These are phyloP conservation scores for Elysia crispata DNA, from an alignment of 2,888 invertebrate genomes.

Conservation along the genomic window DNA sequence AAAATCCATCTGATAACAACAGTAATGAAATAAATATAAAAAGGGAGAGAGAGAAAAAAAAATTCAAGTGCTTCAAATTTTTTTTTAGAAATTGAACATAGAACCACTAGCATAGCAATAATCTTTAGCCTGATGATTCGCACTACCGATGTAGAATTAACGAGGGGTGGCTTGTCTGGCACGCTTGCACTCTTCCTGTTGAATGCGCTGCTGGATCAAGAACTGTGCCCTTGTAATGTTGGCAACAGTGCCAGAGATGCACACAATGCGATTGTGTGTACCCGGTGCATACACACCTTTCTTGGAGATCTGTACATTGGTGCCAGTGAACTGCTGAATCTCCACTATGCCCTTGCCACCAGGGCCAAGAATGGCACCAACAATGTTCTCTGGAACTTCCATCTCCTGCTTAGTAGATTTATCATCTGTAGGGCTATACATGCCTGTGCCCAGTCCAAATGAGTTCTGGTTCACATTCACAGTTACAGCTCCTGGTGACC, in stretches of 20 bases:
- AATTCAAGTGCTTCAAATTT: no score
- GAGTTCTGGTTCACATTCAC: slow-evolving; percentile 87
- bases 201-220: slow-evolving; percentile 97
- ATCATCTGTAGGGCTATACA: slow-evolving; percentile 74
- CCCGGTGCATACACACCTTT: slow-evolving; percentile 98
- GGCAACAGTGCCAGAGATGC: slow-evolving; percentile 92
- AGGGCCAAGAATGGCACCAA: slow-evolving; percentile 97
- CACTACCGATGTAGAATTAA: slow-evolving; percentile 48
- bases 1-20: background rate
- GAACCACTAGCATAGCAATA: no score
- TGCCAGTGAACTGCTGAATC: slow-evolving; percentile 97
- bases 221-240: slow-evolving; percentile 94
- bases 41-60: no score
- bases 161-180: slow-evolving; percentile 84
- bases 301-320: slow-evolving; percentile 98
- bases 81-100: no score
- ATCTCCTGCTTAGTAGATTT: slow-evolving; percentile 81
- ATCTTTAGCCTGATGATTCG: no score
- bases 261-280: slow-evolving; percentile 97
- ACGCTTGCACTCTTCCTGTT: slow-evolving; percentile 96
- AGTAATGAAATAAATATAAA: background rate
- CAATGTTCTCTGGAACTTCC: slow-evolving; percentile 95
- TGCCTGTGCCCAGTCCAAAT: slow-evolving; percentile 87
- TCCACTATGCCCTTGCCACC: slow-evolving; percentile 97
- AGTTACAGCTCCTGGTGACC: slow-evolving; percentile 58